Base-by-base conservation (phyloP, 2,888 invertebrate species). In the Drosophila anomelani region DNA sequence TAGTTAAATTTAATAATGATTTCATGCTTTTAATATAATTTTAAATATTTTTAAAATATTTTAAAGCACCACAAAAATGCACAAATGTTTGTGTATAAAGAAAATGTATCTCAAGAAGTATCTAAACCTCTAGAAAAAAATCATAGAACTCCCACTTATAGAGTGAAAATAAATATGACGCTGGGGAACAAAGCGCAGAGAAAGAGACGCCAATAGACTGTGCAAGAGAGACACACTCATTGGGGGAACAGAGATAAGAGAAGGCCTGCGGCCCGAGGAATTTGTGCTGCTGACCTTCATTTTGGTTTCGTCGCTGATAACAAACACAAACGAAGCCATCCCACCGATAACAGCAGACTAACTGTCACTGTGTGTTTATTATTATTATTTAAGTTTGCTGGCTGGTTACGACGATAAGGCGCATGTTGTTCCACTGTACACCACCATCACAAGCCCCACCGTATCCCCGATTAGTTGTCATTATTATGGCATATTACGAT, bases 271-370 rank as follows among this genome's bases (percentile, higher is more conserved):
- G 68, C 61, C 70, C 47, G 23, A 79, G 71, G 81, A 88, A 84
- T 90, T 90, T 88, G 88, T 86, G 73, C 88, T 88, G 88, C 83
- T 90, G 90, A 90, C 90, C 90, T 90, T 90, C 89, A 90, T 90
- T 90, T 85, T 57, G 62, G 62, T 73, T 78, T 83, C 63, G 72
- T 49, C 59, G 75, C 79, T 79, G 82, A 76, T 76, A 78, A 82
- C 43, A 36, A 39, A 51, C 49, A 34, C 47, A 39, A 62, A 38
- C 57, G 57, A 34, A 51, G 34, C 36, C 47, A 17, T 67, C 76
- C 43, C 20, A 76, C 57, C 73, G 75, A 78, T 76, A 79, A 51
- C 51, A 78, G 62, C 44, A 58, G 77, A 88, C 87, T 82, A 82
- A 80, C 75, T 58, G 38, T 67, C 67, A 67, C 67, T 66, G 55